These are phyloP conservation scores for Baronia brevicornis DNA, from an alignment of 2,888 invertebrate genomes.

Conservation along the genomic window DNA sequence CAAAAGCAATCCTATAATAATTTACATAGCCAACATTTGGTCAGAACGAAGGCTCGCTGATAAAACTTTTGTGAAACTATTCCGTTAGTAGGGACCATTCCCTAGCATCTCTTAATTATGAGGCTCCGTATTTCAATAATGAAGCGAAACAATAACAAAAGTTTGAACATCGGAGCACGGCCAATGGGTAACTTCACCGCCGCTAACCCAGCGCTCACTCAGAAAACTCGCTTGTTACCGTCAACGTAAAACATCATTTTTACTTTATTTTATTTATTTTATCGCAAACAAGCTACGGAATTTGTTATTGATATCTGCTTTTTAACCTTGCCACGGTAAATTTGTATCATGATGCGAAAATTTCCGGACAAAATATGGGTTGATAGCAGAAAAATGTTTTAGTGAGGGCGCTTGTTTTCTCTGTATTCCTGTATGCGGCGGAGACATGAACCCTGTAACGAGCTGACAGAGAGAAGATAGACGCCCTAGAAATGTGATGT, in stretches of 20 bases:
- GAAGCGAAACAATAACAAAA: conserved; percentile 73
- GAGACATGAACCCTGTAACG: no score
- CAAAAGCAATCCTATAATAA: conserved; percentile 49
- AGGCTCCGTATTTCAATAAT: conserved; percentile 71
- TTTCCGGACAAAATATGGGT: no score
- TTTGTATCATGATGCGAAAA: no score
- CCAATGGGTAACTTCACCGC: conserved; percentile 51
- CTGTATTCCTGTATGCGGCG: no score
- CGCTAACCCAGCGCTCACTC: conserved; percentile 65
- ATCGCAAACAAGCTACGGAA: no score
- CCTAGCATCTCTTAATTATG: conserved; percentile 70
- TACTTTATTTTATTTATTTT: no score
- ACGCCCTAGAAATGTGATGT: no score
- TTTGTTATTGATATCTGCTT: no score
- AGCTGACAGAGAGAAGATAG: no score
- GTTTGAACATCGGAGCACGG: conserved; percentile 59
- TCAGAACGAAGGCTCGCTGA: conserved; percentile 48
- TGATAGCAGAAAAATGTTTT: no score
- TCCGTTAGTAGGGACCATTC: conserved; percentile 59
- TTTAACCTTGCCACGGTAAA: no score
- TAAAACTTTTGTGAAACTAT: conserved; percentile 61
- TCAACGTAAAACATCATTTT: conserved; percentile 50
- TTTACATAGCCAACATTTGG: conserved; percentile 57
- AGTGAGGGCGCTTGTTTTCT: no score
- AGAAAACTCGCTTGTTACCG: conserved; percentile 67